phyloP scores from a whole-genome alignment of 2,113 vertebrate species.

The Sander vitreus region DNA sequence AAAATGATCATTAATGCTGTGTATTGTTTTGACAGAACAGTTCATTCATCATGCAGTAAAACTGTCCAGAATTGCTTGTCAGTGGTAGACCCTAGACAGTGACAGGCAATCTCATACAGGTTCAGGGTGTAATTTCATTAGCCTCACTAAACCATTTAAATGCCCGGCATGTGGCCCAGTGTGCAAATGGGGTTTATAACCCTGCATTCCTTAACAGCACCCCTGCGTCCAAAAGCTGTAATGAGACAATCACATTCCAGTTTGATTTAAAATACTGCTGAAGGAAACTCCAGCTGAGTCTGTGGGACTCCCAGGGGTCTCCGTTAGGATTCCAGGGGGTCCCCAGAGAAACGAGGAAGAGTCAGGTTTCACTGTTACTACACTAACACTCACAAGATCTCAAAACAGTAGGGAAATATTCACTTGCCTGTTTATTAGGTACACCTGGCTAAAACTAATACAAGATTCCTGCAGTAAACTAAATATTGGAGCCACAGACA shows the following conservation, averaged over 20 bases:
- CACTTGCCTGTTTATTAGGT: not conserved
- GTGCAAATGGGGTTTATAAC: conserved; percentile 83
- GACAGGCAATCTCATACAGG: conserved; percentile 59
- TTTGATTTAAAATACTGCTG: conserved; percentile 9
- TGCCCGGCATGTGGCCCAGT: conserved; percentile 79
- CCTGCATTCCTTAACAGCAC: conserved; percentile 75
- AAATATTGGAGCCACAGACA: not conserved
- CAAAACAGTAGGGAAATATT: conserved; percentile 2
- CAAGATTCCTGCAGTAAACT: not conserved
- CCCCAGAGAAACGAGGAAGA: conserved; percentile 12
- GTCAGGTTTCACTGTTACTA: conserved; percentile 36
- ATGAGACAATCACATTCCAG: conserved; percentile 78
- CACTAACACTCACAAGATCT: not conserved
- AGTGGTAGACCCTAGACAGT: conserved; percentile 34
- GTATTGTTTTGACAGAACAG: conserved; percentile 16
- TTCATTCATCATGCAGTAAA: conserved; percentile 33
- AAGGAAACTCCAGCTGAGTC: conserved; percentile 61
- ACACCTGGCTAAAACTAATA: not conserved
- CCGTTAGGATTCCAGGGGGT: conserved; percentile 27
- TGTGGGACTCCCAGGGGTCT: conserved; percentile 28
- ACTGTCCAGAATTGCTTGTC: conserved; percentile 34
- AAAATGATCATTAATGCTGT: not conserved
- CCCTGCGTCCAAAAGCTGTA: conserved; percentile 71
- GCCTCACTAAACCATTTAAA: conserved; percentile 72
- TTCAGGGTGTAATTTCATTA: conserved; percentile 80